Percentiles rank a stretch among this genome's conserved stretches.
phyloP scores from a whole-genome alignment of 2,113 vertebrate genomes.

The Bufo bufo region DNA sequence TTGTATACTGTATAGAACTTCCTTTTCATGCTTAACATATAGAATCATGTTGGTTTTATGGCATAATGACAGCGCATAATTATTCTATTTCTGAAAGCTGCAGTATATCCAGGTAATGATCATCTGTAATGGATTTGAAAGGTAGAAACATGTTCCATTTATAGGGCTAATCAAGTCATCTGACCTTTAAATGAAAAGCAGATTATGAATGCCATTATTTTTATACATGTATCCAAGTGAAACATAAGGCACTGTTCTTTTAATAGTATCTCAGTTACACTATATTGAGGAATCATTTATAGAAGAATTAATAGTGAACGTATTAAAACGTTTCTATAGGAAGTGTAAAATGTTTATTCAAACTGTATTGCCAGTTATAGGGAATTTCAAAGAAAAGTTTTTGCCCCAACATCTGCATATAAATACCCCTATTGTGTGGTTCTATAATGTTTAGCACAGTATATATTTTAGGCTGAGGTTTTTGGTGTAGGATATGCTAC shows the following conservation, averaged over 20 bases:
- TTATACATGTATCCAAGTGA: background rate
- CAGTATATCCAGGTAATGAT: conserved; percentile 8
- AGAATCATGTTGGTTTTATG: background rate
- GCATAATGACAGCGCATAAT: conserved; percentile 20
- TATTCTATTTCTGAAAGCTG: conserved; percentile 5
- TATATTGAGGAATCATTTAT: background rate
- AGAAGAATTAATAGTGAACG: too few relatives aligned
- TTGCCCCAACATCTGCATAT: too few relatives aligned
- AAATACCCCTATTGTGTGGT: too few relatives aligned
- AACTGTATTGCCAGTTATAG: too few relatives aligned
- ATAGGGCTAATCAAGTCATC: conserved; percentile 3
- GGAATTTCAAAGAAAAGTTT: too few relatives aligned
- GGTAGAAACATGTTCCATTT: conserved; percentile 31
- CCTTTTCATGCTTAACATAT: conserved; percentile 14
- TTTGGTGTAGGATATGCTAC: too few relatives aligned
- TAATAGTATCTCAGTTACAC: background rate
- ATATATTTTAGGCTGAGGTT: too few relatives aligned
- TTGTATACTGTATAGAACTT: background rate
- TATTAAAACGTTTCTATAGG: too few relatives aligned
- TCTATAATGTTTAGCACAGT: too few relatives aligned
- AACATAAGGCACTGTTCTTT: background rate
- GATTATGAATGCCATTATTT: conserved; percentile 8
- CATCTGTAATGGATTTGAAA: conserved; percentile 44
- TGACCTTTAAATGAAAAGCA: conserved; percentile 35
- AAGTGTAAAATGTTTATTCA: too few relatives aligned